These are phyloP conservation scores for Biston betularia DNA, from an alignment of 2,888 invertebrate genomes.

Conservation along the genomic window DNA sequence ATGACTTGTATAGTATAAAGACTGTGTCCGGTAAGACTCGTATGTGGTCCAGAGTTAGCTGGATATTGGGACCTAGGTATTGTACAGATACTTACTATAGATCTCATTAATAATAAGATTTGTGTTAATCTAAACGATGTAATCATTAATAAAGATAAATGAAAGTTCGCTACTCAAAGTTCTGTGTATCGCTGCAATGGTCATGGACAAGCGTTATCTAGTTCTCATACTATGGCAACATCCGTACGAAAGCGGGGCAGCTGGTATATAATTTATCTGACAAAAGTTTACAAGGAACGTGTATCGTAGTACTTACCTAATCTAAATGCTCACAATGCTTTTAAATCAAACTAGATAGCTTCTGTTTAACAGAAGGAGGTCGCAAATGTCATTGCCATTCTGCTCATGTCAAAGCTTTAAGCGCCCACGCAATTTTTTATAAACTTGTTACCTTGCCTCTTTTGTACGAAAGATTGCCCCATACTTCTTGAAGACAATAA, in stretches of 20 bases:
- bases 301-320: too few species aligned
- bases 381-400: slow-evolving; percentile 26
- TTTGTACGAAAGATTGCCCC: slow-evolving; percentile 25
- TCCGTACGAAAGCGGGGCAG: too few species aligned
- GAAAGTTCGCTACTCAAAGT: too few species aligned
- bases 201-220: too few species aligned
- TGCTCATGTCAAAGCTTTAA: slow-evolving; percentile 21
- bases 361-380: slow-evolving; percentile 20
- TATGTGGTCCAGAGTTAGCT: slow-evolving; percentile 13
- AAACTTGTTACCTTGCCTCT: slow-evolving; percentile 27
- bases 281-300: too few species aligned
- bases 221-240: too few species aligned
- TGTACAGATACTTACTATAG: background rate
- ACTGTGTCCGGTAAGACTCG: slow-evolving; percentile 10
- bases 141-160: too few species aligned
- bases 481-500: slow-evolving; percentile 28
- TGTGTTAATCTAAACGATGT: too few species aligned
- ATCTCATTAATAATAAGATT: background rate
- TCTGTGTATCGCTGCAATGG: too few species aligned
- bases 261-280: too few species aligned
- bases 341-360: slow-evolving; percentile 14
- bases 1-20: slow-evolving; percentile 54
- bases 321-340: slow-evolving; percentile 3
- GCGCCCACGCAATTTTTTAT: slow-evolving; percentile 28
- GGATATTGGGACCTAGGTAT: slow-evolving; percentile 1